Conservation (phyloP, 37 sponge, comb jelly and placozoan species). For the Beroe ovata region DNA sequence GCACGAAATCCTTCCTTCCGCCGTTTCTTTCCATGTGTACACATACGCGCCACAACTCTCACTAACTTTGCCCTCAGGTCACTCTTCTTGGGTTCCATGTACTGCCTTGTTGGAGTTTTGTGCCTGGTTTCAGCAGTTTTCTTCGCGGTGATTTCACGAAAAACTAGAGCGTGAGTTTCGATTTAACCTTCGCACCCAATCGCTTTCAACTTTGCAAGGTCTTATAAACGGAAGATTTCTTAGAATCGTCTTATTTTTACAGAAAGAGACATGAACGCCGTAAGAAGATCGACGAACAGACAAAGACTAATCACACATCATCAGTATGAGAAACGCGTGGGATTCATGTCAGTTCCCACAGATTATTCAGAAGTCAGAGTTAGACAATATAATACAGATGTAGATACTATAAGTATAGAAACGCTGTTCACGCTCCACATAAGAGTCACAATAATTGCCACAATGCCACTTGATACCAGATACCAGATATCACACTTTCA, state of each 20-base stretch:
- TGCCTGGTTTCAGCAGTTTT: conserved; percentile 6
- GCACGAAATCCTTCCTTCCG: no score
- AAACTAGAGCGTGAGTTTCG: conserved; percentile 22
- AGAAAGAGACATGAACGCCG: neutral
- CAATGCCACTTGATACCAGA: no score
- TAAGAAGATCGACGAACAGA: conserved; percentile 49
- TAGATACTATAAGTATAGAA: no score
- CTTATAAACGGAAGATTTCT: neutral
- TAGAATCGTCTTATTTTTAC: neutral
- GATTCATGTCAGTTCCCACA: neutral
- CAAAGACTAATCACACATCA: neutral
- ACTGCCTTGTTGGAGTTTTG: neutral
- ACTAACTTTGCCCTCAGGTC: no score
- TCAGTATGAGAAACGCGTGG: neutral
- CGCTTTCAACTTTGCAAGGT: neutral
- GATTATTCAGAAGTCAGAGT: no score
- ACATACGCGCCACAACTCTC: no score
- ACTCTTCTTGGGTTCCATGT: conserved; percentile 4
- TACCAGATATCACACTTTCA: no score
- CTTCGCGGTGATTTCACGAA: neutral
- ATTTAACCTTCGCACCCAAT: neutral
- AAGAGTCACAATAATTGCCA: no score
- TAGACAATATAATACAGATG: no score
- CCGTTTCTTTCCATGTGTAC: no score
- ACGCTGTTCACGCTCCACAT: no score